These are phyloP conservation scores for Crotophaga sulcirostris DNA, from an alignment of 2,113 vertebrate genomes.

Conservation along the genomic window DNA sequence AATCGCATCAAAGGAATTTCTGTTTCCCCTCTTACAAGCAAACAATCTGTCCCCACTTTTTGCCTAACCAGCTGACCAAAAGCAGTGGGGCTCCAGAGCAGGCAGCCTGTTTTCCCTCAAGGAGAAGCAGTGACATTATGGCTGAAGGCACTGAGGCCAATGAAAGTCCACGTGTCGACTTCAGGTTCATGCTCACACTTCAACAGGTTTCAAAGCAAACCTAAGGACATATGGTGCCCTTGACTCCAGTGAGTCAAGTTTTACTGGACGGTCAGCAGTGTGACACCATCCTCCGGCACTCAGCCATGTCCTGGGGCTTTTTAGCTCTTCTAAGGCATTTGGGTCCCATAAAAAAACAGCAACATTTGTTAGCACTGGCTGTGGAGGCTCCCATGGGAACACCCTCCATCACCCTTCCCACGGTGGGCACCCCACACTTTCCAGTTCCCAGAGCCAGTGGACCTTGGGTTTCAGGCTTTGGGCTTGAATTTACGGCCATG, in stretches of 20 bases:
- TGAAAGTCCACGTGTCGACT: not conserved
- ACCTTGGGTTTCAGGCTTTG: not conserved
- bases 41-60: not conserved
- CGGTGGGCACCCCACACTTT: not conserved
- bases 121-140: not conserved
- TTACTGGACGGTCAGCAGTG: not conserved
- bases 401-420: not conserved
- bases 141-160: not conserved
- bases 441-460: not conserved
- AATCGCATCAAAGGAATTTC: not conserved
- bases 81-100: not conserved
- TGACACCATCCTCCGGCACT: not conserved
- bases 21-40: not conserved
- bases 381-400: not conserved
- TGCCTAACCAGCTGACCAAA: not conserved
- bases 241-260: not conserved
- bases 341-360: not conserved
- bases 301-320: not conserved
- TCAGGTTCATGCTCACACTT: constrained; percentile 37
- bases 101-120: not conserved
- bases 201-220: not conserved
- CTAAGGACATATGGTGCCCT: not conserved
- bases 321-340: constrained; percentile 18
- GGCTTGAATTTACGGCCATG: not conserved
- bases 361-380: not conserved